These are phyloP conservation scores for Xenotilapia leptura DNA, from an alignment of 2,113 vertebrate species.

Conservation along the genomic window DNA sequence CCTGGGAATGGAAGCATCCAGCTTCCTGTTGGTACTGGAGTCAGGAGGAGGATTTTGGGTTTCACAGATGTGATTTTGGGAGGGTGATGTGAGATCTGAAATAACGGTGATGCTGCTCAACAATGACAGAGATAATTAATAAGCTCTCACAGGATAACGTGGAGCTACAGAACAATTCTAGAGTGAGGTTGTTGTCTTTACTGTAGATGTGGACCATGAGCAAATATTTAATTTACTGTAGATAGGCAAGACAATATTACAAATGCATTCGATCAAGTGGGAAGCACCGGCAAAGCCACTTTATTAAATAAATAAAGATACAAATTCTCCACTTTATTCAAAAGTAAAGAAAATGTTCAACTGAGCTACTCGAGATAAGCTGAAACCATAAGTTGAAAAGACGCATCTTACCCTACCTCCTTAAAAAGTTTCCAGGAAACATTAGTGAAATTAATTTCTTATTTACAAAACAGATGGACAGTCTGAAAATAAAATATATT, in stretches of 20 bases:
- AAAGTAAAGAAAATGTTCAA: not conserved
- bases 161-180: not conserved
- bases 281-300: not conserved
- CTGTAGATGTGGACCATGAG: not conserved
- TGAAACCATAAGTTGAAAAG: not conserved
- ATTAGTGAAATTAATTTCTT: not conserved
- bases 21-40: constrained; percentile 24
- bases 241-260: not conserved
- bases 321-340: not conserved
- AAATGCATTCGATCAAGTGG: not conserved
- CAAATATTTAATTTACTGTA: not conserved
- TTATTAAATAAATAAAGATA: not conserved
- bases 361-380: accelerated
- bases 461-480: not conserved
- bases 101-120: not conserved
- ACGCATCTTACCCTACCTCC: accelerated
- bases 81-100: not conserved
- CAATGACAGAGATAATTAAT: constrained; percentile 1
- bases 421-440: not conserved
- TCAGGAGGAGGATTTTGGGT: constrained; percentile 22
- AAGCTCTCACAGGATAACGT: not conserved
- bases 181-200: not conserved
- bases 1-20: constrained; percentile 34
- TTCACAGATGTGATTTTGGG: constrained; percentile 20
- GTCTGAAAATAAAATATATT: not conserved